A percentile compares a stretch with the other conserved stretches of the same genome.
These are phyloP conservation scores for Bradysia coprophila DNA, from an alignment of 1,140 invertebrate genomes.

Conservation along the genomic window DNA sequence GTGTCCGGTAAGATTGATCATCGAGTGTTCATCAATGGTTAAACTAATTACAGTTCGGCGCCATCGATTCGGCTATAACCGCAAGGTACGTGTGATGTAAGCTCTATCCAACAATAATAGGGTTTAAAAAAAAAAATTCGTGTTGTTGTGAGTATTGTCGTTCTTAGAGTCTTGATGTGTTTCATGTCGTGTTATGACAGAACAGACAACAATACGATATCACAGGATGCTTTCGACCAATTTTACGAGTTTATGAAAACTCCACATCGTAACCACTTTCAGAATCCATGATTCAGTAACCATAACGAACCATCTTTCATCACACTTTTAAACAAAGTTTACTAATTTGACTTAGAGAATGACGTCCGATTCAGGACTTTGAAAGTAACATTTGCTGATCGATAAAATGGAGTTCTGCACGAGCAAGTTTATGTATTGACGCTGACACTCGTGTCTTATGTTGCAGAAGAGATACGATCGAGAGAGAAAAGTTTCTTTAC, in stretches of 20 bases:
- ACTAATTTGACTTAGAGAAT: constrained; percentile 49
- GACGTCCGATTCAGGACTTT: constrained; percentile 75
- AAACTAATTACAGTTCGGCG: constrained; percentile 72
- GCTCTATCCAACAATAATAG: too few species aligned
- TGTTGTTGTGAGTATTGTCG: too few species aligned
- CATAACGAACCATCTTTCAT: constrained; percentile 82
- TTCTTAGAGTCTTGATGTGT: too few species aligned
- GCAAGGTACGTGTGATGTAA: constrained; percentile 41
- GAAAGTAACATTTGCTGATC: constrained; percentile 72
- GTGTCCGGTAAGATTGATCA: constrained; percentile 75
- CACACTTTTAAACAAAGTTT: constrained; percentile 62
- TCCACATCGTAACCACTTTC: too few species aligned
- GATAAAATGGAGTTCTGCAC: constrained; percentile 70
- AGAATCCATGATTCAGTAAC: constrained; percentile 79
- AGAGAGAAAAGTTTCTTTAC: constrained; percentile 54
- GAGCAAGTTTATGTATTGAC: constrained; percentile 72
- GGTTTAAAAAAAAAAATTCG: too few species aligned
- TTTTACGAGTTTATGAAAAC: too few species aligned
- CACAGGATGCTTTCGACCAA: too few species aligned
- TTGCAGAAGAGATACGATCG: constrained; percentile 64
- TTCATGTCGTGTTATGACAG: too few species aligned
- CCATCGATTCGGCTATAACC: constrained; percentile 60
- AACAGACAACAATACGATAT: too few species aligned
- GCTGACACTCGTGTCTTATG: constrained; percentile 64
- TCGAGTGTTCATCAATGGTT: constrained; percentile 68